Conservation (phyloP, 2,797 vertebrate species). For the Trachops cirrhosus region DNA sequence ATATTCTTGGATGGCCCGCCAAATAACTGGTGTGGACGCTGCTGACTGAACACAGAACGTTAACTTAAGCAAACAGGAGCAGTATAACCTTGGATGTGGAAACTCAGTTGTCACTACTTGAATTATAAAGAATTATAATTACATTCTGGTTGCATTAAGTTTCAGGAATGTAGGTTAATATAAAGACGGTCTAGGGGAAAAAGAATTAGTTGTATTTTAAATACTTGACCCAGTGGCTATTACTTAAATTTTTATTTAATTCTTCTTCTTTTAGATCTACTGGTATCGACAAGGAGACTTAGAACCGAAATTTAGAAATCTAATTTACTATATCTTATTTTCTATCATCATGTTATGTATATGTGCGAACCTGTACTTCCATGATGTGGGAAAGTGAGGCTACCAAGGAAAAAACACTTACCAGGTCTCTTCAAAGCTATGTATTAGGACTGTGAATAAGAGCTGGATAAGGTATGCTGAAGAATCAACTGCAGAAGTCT, state of each 20-base stretch:
- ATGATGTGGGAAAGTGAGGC: conserved; percentile 88
- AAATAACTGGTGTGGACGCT: background rate
- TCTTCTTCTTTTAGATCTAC: conserved; percentile 88
- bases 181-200: background rate
- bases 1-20: background rate
- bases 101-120: background rate
- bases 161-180: background rate
- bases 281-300: conserved; percentile 99
- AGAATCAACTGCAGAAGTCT: conserved; percentile 65
- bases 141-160: conserved; percentile 10
- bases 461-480: conserved; percentile 60
- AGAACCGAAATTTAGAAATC: conserved; percentile 97
- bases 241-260: conserved; percentile 59
- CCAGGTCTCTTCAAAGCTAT: conserved; percentile 66
- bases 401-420: conserved; percentile 24
- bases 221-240: background rate
- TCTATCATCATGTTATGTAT: conserved; percentile 96
- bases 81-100: background rate
- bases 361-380: conserved; percentile 99
- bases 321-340: conserved; percentile 97
- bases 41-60: background rate
- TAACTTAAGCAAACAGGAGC: background rate
- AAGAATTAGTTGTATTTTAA: conserved; percentile 19
- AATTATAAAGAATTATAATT: background rate
- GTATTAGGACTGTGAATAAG: background rate